phyloP scores from a whole-genome alignment of 2,888 invertebrate genomes.

The Dyspetes luteomarginatus region DNA sequence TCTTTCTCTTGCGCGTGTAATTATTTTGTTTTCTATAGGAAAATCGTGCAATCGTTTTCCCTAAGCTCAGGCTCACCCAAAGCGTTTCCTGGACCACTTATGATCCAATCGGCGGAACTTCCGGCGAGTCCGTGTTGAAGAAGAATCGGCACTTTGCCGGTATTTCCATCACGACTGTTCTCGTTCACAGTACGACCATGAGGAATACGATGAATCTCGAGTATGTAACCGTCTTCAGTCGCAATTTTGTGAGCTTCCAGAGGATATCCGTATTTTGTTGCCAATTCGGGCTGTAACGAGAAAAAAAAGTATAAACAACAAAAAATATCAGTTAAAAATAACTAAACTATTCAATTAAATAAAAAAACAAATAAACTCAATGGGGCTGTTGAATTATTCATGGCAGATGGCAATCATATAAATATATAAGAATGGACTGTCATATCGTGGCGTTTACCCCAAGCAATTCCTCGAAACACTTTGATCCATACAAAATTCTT shows the following conservation, averaged over 20 bases:
- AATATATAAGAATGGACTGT: no score
- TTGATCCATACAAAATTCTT: no score
- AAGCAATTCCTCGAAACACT: no score
- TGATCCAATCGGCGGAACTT: slow-evolving; percentile 88
- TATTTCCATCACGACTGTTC: slow-evolving; percentile 34
- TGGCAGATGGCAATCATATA: no score
- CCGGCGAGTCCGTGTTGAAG: slow-evolving; percentile 87
- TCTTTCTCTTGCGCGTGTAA: neutral
- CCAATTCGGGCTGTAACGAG: slow-evolving; percentile 75
- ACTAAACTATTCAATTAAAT: neutral
- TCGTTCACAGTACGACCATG: slow-evolving; percentile 75
- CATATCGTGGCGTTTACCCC: no score
- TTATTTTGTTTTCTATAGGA: slow-evolving; percentile 5
- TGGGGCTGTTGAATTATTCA: no score
- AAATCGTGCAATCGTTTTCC: neutral
- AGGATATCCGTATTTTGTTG: slow-evolving; percentile 83
- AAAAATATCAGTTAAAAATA: no score
- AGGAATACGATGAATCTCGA: slow-evolving; percentile 84
- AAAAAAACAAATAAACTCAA: no score
- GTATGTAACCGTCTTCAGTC: slow-evolving; percentile 84
- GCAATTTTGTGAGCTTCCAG: slow-evolving; percentile 82
- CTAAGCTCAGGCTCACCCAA: slow-evolving; percentile 84
- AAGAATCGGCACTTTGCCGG: slow-evolving; percentile 81
- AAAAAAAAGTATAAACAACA: no score
- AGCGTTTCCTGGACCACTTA: slow-evolving; percentile 88